Conservation (phyloP, 2,113 vertebrate genomes). For the Prionailurus bengalensis region DNA sequence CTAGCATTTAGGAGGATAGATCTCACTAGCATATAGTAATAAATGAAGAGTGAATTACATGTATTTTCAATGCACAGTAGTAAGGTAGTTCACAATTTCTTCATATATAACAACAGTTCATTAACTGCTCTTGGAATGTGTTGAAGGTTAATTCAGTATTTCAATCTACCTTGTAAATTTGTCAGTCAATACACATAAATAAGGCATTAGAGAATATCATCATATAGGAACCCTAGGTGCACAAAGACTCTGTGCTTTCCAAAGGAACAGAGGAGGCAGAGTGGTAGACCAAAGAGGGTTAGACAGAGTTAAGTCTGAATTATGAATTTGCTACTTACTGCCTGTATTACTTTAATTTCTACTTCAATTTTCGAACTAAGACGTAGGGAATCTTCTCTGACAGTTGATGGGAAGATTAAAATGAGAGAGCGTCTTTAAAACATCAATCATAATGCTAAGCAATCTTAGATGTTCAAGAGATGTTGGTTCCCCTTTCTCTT, state of each 20-base stretch:
- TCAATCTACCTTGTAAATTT: background rate
- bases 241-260: background rate
- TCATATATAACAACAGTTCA: background rate
- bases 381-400: background rate
- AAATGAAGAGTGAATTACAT: background rate
- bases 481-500: background rate
- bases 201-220: background rate
- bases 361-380: conserved; percentile 5
- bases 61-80: background rate
- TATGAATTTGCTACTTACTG: background rate
- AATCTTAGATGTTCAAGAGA: background rate
- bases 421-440: background rate
- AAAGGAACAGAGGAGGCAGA: background rate
- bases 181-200: background rate
- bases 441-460: background rate
- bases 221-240: background rate
- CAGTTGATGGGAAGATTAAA: background rate
- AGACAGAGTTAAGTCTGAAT: background rate
- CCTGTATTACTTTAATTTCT: background rate
- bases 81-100: conserved; percentile 14
- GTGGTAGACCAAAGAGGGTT: background rate
- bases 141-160: background rate
- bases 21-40: background rate
- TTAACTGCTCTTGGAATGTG: background rate
- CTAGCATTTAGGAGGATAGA: background rate